Evolutionary conservation across 1,140 invertebrate genomes (phyloP).

Genomic region (Episyrphus balteatus): DNA sequence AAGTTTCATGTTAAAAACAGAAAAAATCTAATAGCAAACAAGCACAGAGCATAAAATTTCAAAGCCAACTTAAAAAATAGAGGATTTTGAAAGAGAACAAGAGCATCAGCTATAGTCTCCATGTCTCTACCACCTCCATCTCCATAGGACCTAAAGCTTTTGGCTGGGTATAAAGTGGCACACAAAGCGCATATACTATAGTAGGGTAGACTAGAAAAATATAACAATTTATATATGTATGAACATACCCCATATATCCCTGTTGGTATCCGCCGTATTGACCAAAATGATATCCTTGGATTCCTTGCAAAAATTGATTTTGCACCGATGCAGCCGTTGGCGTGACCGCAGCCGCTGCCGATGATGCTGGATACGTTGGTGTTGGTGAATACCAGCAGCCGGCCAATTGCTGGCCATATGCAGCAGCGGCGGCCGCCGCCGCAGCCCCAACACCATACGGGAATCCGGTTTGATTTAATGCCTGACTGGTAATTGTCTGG

Average conservation of each 20-base stretch:
- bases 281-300: constrained; percentile 67
- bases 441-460: constrained; percentile 31
- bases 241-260: constrained; percentile 62
- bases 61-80: no score
- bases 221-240: not conserved
- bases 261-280: constrained; percentile 70
- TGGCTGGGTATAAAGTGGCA: no score
- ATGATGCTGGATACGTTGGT: constrained; percentile 51
- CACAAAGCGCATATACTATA: no score
- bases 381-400: constrained; percentile 63
- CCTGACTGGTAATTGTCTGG: constrained; percentile 52
- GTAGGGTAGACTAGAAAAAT: no score
- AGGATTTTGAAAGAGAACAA: no score
- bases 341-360: constrained; percentile 42
- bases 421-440: constrained; percentile 28
- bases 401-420: constrained; percentile 35
- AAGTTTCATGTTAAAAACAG: no score
- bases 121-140: no score
- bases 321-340: constrained; percentile 49
- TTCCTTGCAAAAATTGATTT: constrained; percentile 65
- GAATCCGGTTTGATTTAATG: constrained; percentile 30
- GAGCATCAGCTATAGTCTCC: not conserved
- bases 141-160: no score
- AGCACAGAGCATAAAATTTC: no score
- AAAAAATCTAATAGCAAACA: no score